Base-by-base conservation (phyloP, 2,888 invertebrate genomes). In the Agrypnus murinus region DNA sequence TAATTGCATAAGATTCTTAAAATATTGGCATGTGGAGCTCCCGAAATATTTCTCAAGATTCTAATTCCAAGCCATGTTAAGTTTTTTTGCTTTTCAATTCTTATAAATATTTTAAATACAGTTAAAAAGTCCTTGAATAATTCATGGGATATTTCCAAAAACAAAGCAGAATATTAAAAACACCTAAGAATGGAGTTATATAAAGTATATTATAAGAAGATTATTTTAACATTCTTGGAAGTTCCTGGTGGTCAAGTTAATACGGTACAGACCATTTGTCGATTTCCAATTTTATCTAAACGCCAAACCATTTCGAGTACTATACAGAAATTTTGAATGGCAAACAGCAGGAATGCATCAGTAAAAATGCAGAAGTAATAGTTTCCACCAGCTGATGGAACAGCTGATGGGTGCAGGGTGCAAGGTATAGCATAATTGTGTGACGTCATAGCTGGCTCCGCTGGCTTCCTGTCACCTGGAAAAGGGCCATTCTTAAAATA, bases 391-490 rank as follows among this genome's bases (percentile, higher is more conserved):
- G 81, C 81, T 81, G 81, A 81, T 81, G 75, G 76, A 78, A 79
- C 83, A 83, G 82, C 83, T 83, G 83, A 82, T 81, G 80, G 75
- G 69, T 75, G 50, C 53, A 67, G 55, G 70, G 43, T 25, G 25
- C 25, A 25, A 25, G 25, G 25, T 25, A 25, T n/a, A n/a, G n/a
- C 66, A 74, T 77, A 76, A 76, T 77, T 77, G 75, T 69, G 69
- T 81, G 81, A 82, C 81, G 83, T 82, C 82, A 82, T 25, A 3
- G 25, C 79, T 73, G 77, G 78, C 78, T 80, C 79, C 77, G 79
- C 78, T 80, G 80, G 81, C 78, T 82, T 82, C 82, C 82, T 82
- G 82, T 81, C 83, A 83, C 83, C 83, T 83, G 83, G 83, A 25
- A 75, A 73, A 72, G 73, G 71, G 72, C 75, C 77, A 77, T 77